Conservation (phyloP, 37 sponge, comb jelly and placozoan species). For the Beroe ovata region DNA sequence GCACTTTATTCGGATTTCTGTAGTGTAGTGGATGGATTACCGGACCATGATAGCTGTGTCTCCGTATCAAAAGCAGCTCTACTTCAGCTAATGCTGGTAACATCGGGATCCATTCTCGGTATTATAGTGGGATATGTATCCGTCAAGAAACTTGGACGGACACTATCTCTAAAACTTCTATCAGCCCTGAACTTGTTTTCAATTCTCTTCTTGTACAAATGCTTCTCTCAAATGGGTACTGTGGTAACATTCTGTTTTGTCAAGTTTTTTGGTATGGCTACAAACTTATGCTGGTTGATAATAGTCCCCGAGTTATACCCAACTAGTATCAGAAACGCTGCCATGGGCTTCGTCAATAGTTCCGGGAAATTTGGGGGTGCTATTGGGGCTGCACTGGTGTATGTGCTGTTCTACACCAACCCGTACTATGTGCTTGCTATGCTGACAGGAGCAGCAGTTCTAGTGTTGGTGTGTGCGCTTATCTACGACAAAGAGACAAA, state of each 20-base stretch:
- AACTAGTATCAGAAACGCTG: conserved; percentile 1
- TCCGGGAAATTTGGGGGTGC: conserved; percentile 26
- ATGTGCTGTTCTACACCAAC: conserved; percentile 6
- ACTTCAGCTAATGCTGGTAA: neutral
- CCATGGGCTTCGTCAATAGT: conserved; percentile 30
- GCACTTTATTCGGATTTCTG: conserved; percentile 46
- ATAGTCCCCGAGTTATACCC: conserved; percentile 23
- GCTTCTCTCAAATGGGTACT: conserved; percentile 11
- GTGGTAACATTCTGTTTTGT: neutral
- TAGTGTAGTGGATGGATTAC: neutral
- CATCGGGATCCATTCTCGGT: neutral
- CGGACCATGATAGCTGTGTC: neutral
- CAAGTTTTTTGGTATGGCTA: neutral
- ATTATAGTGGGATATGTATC: neutral
- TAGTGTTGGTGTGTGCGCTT: neutral
- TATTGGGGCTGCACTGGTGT: conserved; percentile 1
- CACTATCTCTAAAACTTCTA: neutral
- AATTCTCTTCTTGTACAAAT: neutral
- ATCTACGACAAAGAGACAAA: conserved; percentile 1
- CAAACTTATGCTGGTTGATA: neutral
- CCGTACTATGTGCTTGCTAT: conserved; percentile 5
- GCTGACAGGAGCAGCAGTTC: neutral
- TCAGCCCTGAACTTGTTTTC: neutral
- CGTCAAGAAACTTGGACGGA: neutral
- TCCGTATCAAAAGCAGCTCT: neutral